Base-by-base conservation (phyloP, 2,113 vertebrate genomes). In the Elanus axillaris region DNA sequence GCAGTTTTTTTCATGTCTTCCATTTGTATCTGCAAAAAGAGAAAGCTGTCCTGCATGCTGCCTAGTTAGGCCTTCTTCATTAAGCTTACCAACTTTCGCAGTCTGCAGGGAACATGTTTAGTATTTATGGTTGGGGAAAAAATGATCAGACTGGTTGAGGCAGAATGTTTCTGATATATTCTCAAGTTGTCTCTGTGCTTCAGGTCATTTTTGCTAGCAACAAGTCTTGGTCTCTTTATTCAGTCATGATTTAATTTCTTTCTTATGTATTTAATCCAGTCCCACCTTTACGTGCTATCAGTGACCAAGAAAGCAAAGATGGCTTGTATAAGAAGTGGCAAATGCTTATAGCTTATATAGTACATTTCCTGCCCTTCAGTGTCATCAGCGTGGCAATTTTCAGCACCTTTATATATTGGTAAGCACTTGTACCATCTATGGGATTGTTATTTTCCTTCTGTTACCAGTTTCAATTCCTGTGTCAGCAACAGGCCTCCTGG, bases 271-370 rank as follows among this genome's bases (percentile, higher is more conserved):
- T 82, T 90, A 32, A 63, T 95, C 55, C 86, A 99, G 99, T 99
- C 95, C 98, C 99, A 16, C 97, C 98, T 75, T 79, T 99, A 73
- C 98, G 99, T 93, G 99, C 99, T 26, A 98, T 99, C 67, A 96
- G 99, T 36, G 99, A 99, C 94, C 99, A 99, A 97, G 99, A 99
- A 98, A 99, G 99, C 85, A 98, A 99, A 94, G 99, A 99, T 1
- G 99, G 99, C 42, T 98, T 99, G 73, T 99, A 99, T 93, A 98
- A 98, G 88, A 99, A 99, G 96, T 99, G 99, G 99, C 99, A 99
- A 96, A 99, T 99, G 98, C 98, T 99, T 94, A 71, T 99, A 96
- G 99, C 99, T 69, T 99, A 99, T 26, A 97, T 99, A 86, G 89
- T 99, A 55, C 99, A 99, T 42, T 98, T 98, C 86, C 97, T 99